Evolutionary conservation across 2,113 vertebrate species (phyloP).

Genomic region (Hydrochoerus hydrochaeris): DNA sequence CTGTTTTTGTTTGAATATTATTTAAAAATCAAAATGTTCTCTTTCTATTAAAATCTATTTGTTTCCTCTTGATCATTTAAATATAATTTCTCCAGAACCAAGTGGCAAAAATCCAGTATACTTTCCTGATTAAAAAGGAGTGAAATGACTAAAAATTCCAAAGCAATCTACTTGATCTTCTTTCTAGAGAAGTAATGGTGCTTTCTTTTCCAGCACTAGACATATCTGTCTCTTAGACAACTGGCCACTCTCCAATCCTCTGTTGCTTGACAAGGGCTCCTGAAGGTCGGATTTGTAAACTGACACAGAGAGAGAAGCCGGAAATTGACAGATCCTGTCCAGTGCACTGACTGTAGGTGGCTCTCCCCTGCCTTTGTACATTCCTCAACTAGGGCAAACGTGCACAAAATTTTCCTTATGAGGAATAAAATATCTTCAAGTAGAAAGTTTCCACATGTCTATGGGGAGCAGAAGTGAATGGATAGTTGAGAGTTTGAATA

Average conservation of each 20-base stretch:
- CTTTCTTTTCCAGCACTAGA: background rate
- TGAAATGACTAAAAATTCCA: background rate
- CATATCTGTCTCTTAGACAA: background rate
- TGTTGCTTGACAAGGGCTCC: background rate
- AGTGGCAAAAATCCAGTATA: background rate
- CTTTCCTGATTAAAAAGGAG: background rate
- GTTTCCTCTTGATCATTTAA: conserved; percentile 29
- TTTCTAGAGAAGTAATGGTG: background rate
- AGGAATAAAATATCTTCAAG: background rate
- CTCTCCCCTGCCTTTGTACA: background rate
- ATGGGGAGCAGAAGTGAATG: background rate
- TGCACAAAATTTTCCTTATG: background rate
- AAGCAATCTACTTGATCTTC: background rate
- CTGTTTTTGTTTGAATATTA: background rate
- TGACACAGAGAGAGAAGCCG: background rate
- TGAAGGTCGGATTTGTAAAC: background rate
- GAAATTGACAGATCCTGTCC: background rate
- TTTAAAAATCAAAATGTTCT: background rate
- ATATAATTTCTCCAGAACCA: background rate
- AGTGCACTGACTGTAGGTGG: background rate
- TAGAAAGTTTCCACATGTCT: background rate
- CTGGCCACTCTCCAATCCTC: background rate
- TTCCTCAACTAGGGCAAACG: background rate
- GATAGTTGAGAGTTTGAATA: background rate
- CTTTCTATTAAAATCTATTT: background rate